Percentiles rank a stretch among this genome's conserved stretches.
Evolutionary conservation across 92 coral and sea anemone species (phyloP).

Genomic region (Muricea muricata): DNA sequence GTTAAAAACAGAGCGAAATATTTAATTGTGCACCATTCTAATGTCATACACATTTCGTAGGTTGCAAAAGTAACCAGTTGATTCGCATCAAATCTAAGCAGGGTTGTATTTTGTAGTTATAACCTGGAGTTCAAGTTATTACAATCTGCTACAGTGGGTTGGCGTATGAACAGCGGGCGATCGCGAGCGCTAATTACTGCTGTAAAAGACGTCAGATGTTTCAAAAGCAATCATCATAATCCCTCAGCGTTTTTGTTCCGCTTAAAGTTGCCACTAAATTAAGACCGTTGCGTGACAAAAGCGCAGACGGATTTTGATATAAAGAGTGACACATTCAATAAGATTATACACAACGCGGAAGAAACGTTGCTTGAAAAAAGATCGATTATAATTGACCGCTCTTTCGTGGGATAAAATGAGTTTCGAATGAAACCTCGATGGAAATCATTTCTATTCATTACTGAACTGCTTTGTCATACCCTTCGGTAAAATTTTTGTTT

Average conservation of each 20-base stretch:
- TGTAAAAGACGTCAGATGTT: background rate
- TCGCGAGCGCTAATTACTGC: conserved; percentile 10
- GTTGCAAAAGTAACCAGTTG: background rate
- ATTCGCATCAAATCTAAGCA: background rate
- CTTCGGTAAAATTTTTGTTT: too few species aligned
- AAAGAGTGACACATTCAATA: conserved; percentile 10
- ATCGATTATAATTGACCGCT: background rate
- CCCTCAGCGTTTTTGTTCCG: conserved; percentile 17
- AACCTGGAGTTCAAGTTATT: background rate
- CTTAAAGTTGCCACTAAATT: conserved; percentile 9
- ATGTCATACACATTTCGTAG: background rate
- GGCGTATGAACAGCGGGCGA: background rate
- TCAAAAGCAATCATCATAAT: conserved; percentile 26
- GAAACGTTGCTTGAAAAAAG: background rate
- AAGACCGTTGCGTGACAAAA: background rate
- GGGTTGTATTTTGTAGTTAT: background rate
- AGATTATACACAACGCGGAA: background rate
- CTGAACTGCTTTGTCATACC: too few species aligned
- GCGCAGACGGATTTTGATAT: background rate
- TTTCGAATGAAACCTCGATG: background rate
- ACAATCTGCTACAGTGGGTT: background rate
- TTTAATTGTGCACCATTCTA: background rate
- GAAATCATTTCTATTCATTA: too few species aligned
- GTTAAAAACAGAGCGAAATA: too few species aligned
- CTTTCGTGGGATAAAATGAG: background rate